phyloP scores from a whole-genome alignment of 2,113 vertebrate species.

The Indicator indicator region DNA sequence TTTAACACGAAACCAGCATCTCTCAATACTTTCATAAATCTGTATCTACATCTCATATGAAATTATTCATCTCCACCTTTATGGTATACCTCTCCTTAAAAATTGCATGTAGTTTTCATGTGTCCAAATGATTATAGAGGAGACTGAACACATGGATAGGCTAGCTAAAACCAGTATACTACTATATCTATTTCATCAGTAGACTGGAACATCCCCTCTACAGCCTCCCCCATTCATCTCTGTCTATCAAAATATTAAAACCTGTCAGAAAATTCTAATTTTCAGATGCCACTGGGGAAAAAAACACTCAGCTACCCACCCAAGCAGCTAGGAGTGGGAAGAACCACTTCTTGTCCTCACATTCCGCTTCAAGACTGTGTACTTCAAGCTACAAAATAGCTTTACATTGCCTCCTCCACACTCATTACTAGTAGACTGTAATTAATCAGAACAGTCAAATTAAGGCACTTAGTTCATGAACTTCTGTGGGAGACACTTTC shows the following conservation, averaged over 20 bases:
- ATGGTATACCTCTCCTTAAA: neutral
- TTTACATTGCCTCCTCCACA: slow-evolving; percentile 1
- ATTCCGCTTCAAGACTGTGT: neutral
- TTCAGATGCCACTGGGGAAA: neutral
- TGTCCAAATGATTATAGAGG: neutral
- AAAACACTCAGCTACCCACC: neutral
- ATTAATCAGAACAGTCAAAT: slow-evolving; percentile 19
- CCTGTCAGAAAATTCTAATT: neutral
- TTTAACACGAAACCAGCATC: neutral
- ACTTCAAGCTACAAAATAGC: neutral
- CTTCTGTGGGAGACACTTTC: slow-evolving; percentile 26
- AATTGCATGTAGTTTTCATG: neutral
- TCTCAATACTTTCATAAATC: neutral
- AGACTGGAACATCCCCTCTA: neutral
- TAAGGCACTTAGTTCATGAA: slow-evolving; percentile 34
- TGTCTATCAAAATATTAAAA: neutral
- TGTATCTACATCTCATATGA: neutral
- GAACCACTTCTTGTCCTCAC: neutral
- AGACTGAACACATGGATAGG: neutral
- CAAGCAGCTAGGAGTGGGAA: neutral
- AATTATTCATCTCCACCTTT: neutral
- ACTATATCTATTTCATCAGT: neutral
- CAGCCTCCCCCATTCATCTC: neutral
- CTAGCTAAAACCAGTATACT: neutral
- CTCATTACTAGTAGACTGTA: slow-evolving; percentile 30